Percentiles rank a stretch among this genome's conserved stretches.
Conservation (phyloP, 2,113 vertebrate genomes). For the Trachemys scripta region DNA sequence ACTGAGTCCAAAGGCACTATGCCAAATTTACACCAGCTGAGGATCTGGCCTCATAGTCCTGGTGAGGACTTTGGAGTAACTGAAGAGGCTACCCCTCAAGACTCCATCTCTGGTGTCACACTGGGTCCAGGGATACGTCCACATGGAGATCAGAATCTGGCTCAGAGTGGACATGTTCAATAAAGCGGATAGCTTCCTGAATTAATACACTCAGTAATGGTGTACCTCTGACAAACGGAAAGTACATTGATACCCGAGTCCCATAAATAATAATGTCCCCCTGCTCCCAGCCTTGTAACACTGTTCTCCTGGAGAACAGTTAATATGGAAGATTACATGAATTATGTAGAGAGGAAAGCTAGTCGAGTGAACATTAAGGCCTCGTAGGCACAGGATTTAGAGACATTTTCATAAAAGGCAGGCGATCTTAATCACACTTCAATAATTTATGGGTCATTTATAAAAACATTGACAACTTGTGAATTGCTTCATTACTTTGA, state of each 20-base stretch:
- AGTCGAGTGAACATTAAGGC: constrained; percentile 19
- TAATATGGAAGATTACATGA: not conserved
- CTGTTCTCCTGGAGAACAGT: not conserved
- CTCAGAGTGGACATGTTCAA: not conserved
- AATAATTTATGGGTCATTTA: constrained; percentile 56
- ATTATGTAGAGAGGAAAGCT: constrained; percentile 30
- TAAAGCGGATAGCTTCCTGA: not conserved
- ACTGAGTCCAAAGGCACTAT: not conserved
- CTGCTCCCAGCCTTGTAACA: rapidly evolving
- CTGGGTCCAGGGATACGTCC: not conserved
- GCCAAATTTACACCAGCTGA: not conserved
- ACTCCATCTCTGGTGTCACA: not conserved
- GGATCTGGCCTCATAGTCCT: not conserved
- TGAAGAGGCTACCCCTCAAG: not conserved
- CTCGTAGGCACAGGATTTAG: constrained; percentile 19
- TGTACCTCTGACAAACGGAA: not conserved
- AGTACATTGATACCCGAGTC: not conserved
- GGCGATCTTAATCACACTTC: not conserved
- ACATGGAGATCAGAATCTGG: not conserved
- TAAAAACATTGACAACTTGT: constrained; percentile 36
- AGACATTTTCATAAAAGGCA: constrained; percentile 27
- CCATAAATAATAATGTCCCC: not conserved
- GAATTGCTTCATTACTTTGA: constrained; percentile 45
- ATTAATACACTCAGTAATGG: not conserved
- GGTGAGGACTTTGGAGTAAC: not conserved